Percentiles rank a stretch among this genome's conserved stretches.
These are phyloP conservation scores for Drosophila mulleri DNA, from an alignment of 2,888 invertebrate species.

Conservation along the genomic window DNA sequence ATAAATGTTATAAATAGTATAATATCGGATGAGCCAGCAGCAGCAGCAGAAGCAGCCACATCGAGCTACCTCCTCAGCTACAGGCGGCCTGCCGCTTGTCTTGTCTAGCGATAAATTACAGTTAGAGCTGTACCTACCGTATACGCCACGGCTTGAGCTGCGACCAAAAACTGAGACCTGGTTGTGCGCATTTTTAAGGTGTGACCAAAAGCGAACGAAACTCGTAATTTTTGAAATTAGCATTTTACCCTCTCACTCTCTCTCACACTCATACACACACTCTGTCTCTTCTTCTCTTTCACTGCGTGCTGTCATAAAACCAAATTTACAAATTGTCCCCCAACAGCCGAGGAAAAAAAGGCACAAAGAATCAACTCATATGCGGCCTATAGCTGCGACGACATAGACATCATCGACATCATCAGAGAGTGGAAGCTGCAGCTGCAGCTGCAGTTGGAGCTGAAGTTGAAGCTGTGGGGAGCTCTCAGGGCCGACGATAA, in stretches of 20 bases:
- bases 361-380: constrained; percentile 79
- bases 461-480: neutral
- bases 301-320: constrained; percentile 72
- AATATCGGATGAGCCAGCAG: constrained; percentile 47
- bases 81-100: constrained; percentile 73
- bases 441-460: neutral
- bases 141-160: constrained; percentile 55
- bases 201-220: constrained; percentile 83
- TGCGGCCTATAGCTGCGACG: constrained; percentile 45
- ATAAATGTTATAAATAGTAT: constrained; percentile 76
- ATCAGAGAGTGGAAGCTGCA: constrained; percentile 32
- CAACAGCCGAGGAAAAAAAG: constrained; percentile 34
- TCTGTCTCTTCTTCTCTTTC: constrained; percentile 1
- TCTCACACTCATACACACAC: neutral
- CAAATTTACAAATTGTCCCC: constrained; percentile 83
- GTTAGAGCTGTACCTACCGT: constrained; percentile 81
- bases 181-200: constrained; percentile 74
- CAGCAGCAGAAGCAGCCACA: constrained; percentile 14
- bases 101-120: constrained; percentile 81
- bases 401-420: constrained; percentile 80
- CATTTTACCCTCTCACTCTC: constrained; percentile 61
- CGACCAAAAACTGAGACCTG: constrained; percentile 37
- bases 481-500: constrained; percentile 75
- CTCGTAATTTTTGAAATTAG: constrained; percentile 83
- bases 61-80: constrained; percentile 47